phyloP scores from a whole-genome alignment of 2,113 vertebrate species.

The Cochlearius cochlearius region DNA sequence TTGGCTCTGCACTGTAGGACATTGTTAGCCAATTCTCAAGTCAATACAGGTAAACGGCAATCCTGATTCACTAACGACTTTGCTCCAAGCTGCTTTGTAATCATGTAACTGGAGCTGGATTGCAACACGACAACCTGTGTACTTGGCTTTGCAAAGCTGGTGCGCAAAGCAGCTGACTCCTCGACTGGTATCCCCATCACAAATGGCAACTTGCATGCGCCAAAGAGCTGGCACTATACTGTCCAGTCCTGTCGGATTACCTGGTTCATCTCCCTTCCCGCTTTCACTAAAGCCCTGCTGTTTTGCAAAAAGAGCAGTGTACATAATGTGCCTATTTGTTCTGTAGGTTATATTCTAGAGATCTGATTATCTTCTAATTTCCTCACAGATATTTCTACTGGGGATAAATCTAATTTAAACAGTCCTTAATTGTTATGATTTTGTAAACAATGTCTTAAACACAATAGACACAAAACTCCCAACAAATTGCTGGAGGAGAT shows the following conservation, averaged over 20 bases:
- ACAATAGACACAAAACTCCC: slow-evolving; percentile 41
- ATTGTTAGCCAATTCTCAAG: neutral
- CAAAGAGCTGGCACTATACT: neutral
- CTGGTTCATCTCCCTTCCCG: neutral
- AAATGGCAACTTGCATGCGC: accelerated
- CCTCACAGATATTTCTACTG: neutral
- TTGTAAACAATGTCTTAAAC: slow-evolving; percentile 52
- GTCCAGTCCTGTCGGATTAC: neutral
- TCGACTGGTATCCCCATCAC: neutral
- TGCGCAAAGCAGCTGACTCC: no score
- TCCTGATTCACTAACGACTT: accelerated
- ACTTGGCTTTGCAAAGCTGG: neutral
- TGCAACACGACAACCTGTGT: no score
- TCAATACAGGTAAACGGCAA: accelerated
- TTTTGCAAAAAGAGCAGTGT: neutral
- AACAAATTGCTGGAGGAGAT: slow-evolving; percentile 45
- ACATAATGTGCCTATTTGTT: neutral
- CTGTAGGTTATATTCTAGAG: neutral
- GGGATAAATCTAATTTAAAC: slow-evolving; percentile 57
- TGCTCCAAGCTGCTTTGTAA: neutral
- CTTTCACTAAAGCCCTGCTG: neutral
- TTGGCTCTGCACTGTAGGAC: neutral
- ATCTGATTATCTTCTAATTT: slow-evolving; percentile 27
- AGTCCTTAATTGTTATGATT: slow-evolving; percentile 41
- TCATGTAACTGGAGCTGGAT: accelerated